Evolutionary conservation across 2,797 vertebrate genomes (phyloP), one percentile per base, ranked within the genome.

Genomic region (Leptatherina wallacei): DNA sequence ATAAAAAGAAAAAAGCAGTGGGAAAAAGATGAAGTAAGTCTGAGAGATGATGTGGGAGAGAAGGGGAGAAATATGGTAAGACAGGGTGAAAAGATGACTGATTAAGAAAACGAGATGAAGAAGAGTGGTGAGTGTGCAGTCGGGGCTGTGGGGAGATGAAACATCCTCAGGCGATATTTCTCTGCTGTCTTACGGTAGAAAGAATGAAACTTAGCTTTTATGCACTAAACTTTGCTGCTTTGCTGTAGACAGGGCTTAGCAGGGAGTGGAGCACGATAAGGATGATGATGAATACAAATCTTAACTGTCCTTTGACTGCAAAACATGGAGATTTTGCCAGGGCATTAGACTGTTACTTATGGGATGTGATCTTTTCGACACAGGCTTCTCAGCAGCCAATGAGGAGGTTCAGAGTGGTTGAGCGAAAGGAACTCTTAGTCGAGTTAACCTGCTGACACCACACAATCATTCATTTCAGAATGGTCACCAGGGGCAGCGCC

Each of bases 91-190:
- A 86, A 86, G 81, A 83, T 32, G 61, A 84, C 62, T 86, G 91
- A 92, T 91, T 85, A 89, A 79, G 86, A 81, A 85, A 78, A 77
- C 77, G 77, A 89, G 75, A 87, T 84, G 81, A 85, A 87, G 71
- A 30, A 54, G 67, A 75, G 79, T 64, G 85, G 63, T 81, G 68
- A 77, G 63, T 71, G 78, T 63, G 82, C 79, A 84, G 79, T 52
- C 64, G 29, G 73, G 81, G 80, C 81, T 84, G 83, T 80, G 81
- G 87, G 90, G 86, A 92, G 85, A 92, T 87, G 79, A 91, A 92
- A 93, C 81, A 86, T 91, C 92, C 90, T 91, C 73, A 12, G 89
- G 93, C 92, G 56, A 91, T 90, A 85, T 90, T 86, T 85, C 80
- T 85, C 76, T 84, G 70, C 78, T 85, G 85, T 91, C 85, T 89